These are phyloP conservation scores for Eristalis tenax DNA, from an alignment of 2,888 invertebrate species.

Conservation along the genomic window DNA sequence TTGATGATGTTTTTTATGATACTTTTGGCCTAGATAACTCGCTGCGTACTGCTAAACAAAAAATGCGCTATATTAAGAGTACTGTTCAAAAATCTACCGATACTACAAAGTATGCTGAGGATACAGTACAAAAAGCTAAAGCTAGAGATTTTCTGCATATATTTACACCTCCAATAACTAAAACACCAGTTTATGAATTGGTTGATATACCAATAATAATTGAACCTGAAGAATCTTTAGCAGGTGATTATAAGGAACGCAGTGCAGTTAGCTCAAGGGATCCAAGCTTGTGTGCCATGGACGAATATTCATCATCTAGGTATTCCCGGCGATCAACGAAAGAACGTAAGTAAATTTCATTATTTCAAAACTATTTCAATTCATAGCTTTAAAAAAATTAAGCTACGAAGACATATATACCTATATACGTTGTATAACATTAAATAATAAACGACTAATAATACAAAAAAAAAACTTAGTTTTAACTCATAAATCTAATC, in stretches of 20 bases:
- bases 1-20: constrained; percentile 78
- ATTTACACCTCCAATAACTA: constrained; percentile 79
- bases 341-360: constrained; percentile 52
- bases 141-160: constrained; percentile 81
- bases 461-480: no score
- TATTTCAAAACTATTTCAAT: background rate
- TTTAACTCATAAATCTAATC: no score
- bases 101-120: constrained; percentile 80
- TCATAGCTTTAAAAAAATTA: no score
- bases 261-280: constrained; percentile 77
- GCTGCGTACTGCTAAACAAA: constrained; percentile 80
- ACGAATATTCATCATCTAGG: constrained; percentile 81
- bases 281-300: constrained; percentile 78
- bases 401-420: no score
- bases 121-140: constrained; percentile 81
- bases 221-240: constrained; percentile 76
- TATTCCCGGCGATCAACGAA: constrained; percentile 84
- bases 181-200: constrained; percentile 80
- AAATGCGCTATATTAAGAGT: constrained; percentile 80
- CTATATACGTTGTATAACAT: no score
- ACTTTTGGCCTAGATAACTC: constrained; percentile 78
- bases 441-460: no score
- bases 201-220: constrained; percentile 77
- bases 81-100: constrained; percentile 80
- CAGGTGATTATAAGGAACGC: constrained; percentile 78